Percentiles rank a stretch among this genome's conserved stretches.
phyloP scores from a whole-genome alignment of 1,140 invertebrate genomes.

The Glossosoma conforme region DNA sequence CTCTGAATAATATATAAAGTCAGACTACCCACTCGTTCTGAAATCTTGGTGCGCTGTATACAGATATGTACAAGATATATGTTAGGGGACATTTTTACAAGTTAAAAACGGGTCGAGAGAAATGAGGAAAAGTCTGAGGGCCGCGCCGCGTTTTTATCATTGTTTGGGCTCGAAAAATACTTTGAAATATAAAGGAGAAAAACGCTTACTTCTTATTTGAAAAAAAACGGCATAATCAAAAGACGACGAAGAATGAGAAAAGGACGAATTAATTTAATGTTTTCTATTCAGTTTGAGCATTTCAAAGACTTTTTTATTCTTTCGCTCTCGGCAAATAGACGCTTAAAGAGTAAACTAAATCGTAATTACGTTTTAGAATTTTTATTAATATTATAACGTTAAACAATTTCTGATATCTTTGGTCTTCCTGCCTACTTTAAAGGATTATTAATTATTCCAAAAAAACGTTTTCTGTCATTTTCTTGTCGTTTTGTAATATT shows the following conservation, averaged over 20 bases:
- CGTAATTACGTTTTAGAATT: too few relatives aligned
- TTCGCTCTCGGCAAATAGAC: too few relatives aligned
- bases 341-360: too few relatives aligned
- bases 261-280: conserved; percentile 4
- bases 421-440: too few relatives aligned
- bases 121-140: too few relatives aligned
- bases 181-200: conserved; percentile 1
- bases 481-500: too few relatives aligned
- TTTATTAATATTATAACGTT: too few relatives aligned
- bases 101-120: conserved; percentile 11
- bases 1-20: conserved; percentile 33
- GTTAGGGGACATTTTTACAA: conserved; percentile 7
- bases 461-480: too few relatives aligned
- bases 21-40: conserved; percentile 11
- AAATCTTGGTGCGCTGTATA: neutral
- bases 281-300: neutral
- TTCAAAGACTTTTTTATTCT: too few relatives aligned
- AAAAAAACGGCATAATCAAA: conserved; percentile 4
- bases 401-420: too few relatives aligned
- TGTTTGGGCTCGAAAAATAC: neutral
- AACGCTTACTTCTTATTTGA: neutral
- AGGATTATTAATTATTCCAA: too few relatives aligned
- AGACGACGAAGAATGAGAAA: neutral
- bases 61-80: neutral
- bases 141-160: neutral